Evolutionary conservation across 1,140 invertebrate species (phyloP).

Genomic region (Delia radicum): DNA sequence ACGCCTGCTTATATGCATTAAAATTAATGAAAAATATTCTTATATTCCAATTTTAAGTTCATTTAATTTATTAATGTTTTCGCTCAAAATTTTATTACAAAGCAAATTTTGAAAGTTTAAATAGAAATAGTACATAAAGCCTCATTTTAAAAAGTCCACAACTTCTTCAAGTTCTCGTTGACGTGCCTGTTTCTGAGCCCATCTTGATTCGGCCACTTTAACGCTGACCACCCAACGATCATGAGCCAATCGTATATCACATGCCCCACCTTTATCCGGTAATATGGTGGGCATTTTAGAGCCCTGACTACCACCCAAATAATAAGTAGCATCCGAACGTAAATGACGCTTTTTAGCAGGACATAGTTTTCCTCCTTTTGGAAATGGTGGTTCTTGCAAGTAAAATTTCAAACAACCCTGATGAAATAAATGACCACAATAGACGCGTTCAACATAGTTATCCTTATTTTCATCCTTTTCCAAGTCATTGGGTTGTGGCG

Average conservation of each 20-base stretch:
- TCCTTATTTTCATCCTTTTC: conserved; percentile 62
- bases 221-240: conserved; percentile 75
- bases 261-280: conserved; percentile 46
- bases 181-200: conserved; percentile 77
- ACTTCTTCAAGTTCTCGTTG: conserved; percentile 75
- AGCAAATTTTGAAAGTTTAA: background rate
- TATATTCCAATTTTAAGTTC: too few species aligned
- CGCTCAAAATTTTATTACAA: too few species aligned
- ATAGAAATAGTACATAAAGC: background rate
- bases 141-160: conserved; percentile 64
- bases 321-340: conserved; percentile 47
- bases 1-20: too few species aligned
- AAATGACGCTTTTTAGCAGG: conserved; percentile 47
- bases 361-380: conserved; percentile 61
- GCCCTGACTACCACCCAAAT: conserved; percentile 34
- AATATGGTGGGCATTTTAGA: conserved; percentile 16
- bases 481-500: conserved; percentile 61
- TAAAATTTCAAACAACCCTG: conserved; percentile 70
- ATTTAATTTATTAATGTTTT: too few species aligned
- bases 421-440: conserved; percentile 77
- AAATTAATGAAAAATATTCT: too few species aligned
- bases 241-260: conserved; percentile 69
- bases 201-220: conserved; percentile 71
- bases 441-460: conserved; percentile 69
- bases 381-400: conserved; percentile 76